Base-by-base conservation (phyloP, 2,113 vertebrate genomes). In the Furnarius figulus region DNA sequence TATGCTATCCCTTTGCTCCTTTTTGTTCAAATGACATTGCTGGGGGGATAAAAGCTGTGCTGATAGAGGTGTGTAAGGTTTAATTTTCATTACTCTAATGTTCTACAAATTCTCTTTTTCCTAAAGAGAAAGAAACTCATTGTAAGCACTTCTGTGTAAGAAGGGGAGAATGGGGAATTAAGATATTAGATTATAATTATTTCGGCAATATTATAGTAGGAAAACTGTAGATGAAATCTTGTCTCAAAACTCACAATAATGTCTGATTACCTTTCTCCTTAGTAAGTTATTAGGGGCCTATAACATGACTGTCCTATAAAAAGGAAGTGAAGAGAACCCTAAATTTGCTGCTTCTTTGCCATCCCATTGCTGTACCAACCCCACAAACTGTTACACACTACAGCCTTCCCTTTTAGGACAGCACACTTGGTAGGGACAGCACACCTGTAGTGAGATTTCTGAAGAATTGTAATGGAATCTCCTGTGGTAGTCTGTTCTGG, bases 281-380 rank as follows among this genome's bases (percentile, higher is more conserved):
- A 74, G 39, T 35, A 33, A 50, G 17, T 56, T 22, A 28, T 40
- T 22, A 37, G 37, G 22, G 8, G 5, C 8, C 3, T 81, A 16
- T 9, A 44, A 11, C 2, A 4, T 18, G 5, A 35, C 2, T 82
- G 6, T 42, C 11, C 6, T 47, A 2, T 6, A 49, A 10, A 20
- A 70, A n/a, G 13, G 4, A 27, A 56, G 8, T 21, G 7, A 40
- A 24, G 6, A 53, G 55, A 74, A 21, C 12, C 1, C 7, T 30
- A 2, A 7, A 30, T 24, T 8, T 76, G 30, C 5, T 80, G 20
- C 5, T 63, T 28, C 17, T n/a, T 15, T 28, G 12, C 49, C 30
- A 33, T 53, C 8, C 2, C 6, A 8, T n/a, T 58, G 15, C 23
- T 81, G 4, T 42, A 19, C 23, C 4, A 10, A 4, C 9, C 4